These are phyloP conservation scores for Cactoblastis cactorum DNA, from an alignment of 2,888 invertebrate genomes.

Conservation along the genomic window DNA sequence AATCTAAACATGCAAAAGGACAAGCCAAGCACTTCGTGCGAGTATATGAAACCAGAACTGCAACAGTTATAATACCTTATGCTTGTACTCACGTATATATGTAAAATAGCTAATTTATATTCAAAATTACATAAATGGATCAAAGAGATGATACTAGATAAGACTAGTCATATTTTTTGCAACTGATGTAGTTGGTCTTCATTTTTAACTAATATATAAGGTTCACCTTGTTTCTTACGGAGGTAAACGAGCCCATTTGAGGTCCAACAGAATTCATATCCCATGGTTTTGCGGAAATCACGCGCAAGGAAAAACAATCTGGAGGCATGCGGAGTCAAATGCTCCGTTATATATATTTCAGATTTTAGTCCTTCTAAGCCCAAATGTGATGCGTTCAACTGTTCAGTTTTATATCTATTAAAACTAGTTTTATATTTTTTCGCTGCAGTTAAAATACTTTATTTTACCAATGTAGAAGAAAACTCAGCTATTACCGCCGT, in stretches of 20 bases:
- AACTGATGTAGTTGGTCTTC: conserved; percentile 11
- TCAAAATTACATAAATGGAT: no score
- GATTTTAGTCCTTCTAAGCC: neutral
- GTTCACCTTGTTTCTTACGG: conserved; percentile 13
- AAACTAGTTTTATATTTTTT: neutral
- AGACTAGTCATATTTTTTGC: conserved; percentile 10
- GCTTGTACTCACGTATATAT: no score
- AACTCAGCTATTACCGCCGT: neutral
- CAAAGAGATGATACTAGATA: no score
- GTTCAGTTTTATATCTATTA: neutral
- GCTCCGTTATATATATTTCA: neutral
- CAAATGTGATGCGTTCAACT: neutral
- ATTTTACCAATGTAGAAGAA: neutral
- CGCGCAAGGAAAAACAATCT: conserved; percentile 6
- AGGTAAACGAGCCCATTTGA: conserved; percentile 13
- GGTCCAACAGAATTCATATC: conserved; percentile 13
- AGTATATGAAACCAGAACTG: no score
- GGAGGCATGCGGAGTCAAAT: neutral
- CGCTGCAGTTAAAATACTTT: neutral
- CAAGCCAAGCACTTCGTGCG: no score
- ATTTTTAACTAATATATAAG: conserved; percentile 11
- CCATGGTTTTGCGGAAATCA: conserved; percentile 12
- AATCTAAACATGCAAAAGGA: no score
- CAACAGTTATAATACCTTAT: no score
- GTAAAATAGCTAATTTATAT: no score